phyloP scores from a whole-genome alignment of 2,797 vertebrate genomes.

The Liparis tanakae region DNA sequence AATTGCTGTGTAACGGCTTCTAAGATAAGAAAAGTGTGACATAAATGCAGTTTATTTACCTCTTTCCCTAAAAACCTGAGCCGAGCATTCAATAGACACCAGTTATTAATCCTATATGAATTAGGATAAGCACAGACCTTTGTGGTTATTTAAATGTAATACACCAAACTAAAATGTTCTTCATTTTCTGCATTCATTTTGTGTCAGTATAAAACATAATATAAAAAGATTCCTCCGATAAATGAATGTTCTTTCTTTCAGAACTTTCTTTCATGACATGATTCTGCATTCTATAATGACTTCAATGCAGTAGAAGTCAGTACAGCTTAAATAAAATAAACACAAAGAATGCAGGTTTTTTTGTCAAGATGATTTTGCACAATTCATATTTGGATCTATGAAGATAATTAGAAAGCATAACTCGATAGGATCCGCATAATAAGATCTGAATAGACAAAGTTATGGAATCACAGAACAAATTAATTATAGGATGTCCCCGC shows the following conservation, averaged over 20 bases:
- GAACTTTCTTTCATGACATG: background rate
- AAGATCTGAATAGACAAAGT: background rate
- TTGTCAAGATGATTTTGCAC: background rate
- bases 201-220: background rate
- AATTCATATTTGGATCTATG: background rate
- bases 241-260: background rate
- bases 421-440: conserved; percentile 18
- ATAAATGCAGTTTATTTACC: background rate
- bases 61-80: background rate
- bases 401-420: background rate
- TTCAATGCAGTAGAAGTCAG: background rate
- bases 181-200: background rate
- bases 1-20: background rate
- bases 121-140: too few relatives aligned
- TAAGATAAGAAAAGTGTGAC: background rate
- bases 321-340: background rate
- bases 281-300: background rate
- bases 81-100: background rate
- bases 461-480: background rate
- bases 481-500: background rate
- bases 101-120: too few relatives aligned
- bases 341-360: background rate
- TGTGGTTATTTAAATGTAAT: background rate
- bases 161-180: background rate
- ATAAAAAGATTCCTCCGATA: background rate